Evolutionary conservation across 2,113 vertebrate species (phyloP).

Genomic region (Rhinolophus sinicus): DNA sequence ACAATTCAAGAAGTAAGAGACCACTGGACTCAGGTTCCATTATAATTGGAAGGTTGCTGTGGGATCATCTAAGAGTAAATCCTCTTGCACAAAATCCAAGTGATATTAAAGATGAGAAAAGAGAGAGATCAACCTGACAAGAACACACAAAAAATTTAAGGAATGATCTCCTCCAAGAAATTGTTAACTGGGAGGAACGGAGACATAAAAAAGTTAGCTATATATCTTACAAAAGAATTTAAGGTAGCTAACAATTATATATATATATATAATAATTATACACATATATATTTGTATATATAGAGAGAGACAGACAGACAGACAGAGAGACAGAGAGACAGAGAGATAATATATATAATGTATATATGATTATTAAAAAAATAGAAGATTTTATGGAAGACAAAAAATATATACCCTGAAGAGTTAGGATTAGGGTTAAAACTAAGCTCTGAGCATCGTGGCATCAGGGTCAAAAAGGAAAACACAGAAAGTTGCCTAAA

Average conservation of each 20-base stretch:
- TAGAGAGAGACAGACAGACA: too few relatives aligned
- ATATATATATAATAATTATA: background rate
- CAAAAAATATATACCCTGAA: background rate
- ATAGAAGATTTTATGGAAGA: background rate
- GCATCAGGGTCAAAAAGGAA: background rate
- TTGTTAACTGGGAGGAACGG: background rate
- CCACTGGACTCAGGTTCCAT: background rate
- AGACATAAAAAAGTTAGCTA: constrained; percentile 14
- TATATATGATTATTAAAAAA: background rate
- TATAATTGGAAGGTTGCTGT: background rate
- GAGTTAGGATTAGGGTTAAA: background rate
- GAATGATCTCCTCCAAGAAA: background rate
- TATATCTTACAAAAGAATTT: constrained; percentile 1
- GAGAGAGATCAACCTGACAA: background rate
- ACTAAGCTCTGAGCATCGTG: background rate
- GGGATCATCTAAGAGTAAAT: background rate
- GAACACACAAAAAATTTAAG: constrained; percentile 12
- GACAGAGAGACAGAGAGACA: too few relatives aligned
- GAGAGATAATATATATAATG: too few relatives aligned
- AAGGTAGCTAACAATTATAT: background rate
- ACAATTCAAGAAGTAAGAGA: background rate
- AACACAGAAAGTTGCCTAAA: background rate
- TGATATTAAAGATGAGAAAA: constrained; percentile 20
- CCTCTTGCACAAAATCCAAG: background rate
- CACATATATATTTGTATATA: too few relatives aligned